Conservation (phyloP, 1,140 invertebrate genomes). For the Microplitis mediator region DNA sequence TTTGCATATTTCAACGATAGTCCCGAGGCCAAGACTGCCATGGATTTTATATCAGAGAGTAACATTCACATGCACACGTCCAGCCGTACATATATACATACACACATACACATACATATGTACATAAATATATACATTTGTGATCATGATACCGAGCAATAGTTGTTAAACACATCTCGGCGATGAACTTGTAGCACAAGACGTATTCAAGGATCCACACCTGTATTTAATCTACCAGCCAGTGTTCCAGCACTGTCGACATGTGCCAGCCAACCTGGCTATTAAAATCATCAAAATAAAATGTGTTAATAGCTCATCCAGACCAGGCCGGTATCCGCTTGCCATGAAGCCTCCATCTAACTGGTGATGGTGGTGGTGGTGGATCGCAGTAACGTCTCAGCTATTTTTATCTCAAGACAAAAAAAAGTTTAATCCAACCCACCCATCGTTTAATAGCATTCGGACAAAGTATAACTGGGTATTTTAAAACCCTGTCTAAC, state of each 20-base stretch:
- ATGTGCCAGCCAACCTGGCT: background rate
- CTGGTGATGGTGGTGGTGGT: too few species aligned
- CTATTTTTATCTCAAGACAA: too few species aligned
- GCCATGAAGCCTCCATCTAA: too few species aligned
- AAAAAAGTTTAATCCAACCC: too few species aligned
- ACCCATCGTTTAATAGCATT: too few species aligned
- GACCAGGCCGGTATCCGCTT: background rate
- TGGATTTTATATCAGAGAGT: background rate
- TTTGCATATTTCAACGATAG: constrained; percentile 32
- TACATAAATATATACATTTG: constrained; percentile 3
- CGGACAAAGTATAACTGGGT: too few species aligned
- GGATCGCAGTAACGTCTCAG: too few species aligned
- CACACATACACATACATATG: background rate
- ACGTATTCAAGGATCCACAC: constrained; percentile 12
- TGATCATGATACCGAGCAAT: background rate
- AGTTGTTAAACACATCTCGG: background rate
- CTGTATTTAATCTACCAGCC: constrained; percentile 12
- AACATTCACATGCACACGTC: background rate
- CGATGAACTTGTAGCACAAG: constrained; percentile 7
- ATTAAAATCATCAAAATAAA: constrained; percentile 20
- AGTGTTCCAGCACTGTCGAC: constrained; percentile 9
- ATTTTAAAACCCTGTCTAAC: too few species aligned
- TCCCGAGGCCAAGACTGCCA: constrained; percentile 11
- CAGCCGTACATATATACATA: background rate
- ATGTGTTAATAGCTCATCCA: constrained; percentile 14